These are phyloP conservation scores for Penaeus vannamei DNA, from an alignment of 1,140 invertebrate species.

Conservation along the genomic window DNA sequence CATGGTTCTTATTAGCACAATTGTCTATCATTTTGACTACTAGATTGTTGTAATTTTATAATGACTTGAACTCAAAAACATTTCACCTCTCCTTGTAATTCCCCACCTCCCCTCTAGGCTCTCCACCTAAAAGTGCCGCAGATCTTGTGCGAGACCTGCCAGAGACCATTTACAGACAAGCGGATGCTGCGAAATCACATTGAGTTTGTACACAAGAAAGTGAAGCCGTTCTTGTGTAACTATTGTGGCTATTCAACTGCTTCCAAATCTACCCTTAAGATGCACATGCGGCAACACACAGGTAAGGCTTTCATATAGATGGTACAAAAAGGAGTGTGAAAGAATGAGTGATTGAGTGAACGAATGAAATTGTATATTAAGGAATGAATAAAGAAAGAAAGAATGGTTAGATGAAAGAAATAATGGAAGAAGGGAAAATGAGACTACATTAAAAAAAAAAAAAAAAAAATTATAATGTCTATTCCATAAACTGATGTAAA, in stretches of 20 bases:
- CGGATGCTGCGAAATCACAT: constrained; percentile 84
- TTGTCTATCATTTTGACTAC: no score
- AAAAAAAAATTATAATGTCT: no score
- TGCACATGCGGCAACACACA: constrained; percentile 81
- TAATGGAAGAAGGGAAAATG: no score
- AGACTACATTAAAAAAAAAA: no score
- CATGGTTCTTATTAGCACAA: no score
- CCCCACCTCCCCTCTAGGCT: constrained; percentile 68
- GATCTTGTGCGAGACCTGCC: constrained; percentile 79
- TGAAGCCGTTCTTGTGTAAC: constrained; percentile 83
- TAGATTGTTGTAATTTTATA: no score
- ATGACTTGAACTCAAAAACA: no score
- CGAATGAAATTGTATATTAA: neutral
- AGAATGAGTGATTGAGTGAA: neutral
- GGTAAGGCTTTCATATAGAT: constrained; percentile 37
- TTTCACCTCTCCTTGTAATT: constrained; percentile 69
- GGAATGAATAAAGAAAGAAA: neutral
- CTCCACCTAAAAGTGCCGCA: constrained; percentile 74
- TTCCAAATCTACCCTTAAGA: constrained; percentile 77
- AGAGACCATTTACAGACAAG: constrained; percentile 80
- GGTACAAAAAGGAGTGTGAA: neutral
- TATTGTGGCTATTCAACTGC: constrained; percentile 82
- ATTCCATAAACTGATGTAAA: no score
- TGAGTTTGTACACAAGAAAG: constrained; percentile 83
- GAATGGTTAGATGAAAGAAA: no score